Evolutionary conservation across 2,888 invertebrate species (phyloP).

Genomic region (Apodemia zela): DNA sequence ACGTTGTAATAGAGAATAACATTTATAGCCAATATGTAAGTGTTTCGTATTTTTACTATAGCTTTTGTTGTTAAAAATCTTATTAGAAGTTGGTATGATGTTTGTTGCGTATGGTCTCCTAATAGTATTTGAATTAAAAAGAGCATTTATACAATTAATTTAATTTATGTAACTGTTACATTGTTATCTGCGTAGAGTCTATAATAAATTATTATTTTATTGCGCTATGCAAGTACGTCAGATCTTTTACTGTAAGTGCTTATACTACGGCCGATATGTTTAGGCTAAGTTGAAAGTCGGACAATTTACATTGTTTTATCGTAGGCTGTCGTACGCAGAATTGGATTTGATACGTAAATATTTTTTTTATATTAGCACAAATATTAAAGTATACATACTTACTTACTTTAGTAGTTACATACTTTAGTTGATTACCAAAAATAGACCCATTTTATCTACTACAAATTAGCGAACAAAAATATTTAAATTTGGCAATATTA

Average conservation of each 20-base stretch:
- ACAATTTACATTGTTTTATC: background rate
- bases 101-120: conserved; percentile 16
- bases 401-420: too few relatives aligned
- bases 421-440: background rate
- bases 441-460: background rate
- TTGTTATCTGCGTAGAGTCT: conserved; percentile 72
- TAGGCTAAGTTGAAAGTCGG: background rate
- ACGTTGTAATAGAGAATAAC: too few relatives aligned
- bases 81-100: background rate
- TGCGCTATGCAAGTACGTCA: conserved; percentile 27
- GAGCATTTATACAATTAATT: conserved; percentile 70
- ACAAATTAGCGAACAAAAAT: background rate
- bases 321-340: background rate
- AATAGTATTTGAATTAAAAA: conserved; percentile 32
- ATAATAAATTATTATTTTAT: conserved; percentile 72
- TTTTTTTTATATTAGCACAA: background rate
- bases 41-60: too few relatives aligned
- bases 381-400: background rate
- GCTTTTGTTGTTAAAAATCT: too few relatives aligned
- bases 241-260: conserved; percentile 23
- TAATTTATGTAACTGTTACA: conserved; percentile 69
- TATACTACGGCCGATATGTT: background rate
- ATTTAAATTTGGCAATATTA: background rate
- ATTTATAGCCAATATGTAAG: too few relatives aligned
- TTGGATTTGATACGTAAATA: background rate